Evolutionary conservation across 2,113 vertebrate genomes (phyloP), one percentile per base, ranked within the genome.

Genomic region (Meles meles): DNA sequence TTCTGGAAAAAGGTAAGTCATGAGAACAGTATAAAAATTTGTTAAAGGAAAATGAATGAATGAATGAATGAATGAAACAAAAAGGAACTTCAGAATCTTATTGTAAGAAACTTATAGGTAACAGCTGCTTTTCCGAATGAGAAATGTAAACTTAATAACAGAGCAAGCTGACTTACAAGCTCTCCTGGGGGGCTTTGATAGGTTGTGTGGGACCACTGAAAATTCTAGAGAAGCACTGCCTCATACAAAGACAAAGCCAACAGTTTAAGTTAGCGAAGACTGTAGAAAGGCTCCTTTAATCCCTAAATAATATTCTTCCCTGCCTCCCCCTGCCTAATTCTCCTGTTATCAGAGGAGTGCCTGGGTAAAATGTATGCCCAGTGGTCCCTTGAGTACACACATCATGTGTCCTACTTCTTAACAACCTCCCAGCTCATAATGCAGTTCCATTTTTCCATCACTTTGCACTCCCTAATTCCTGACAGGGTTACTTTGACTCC

Each of bases 71-170:
- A 93, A 49, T 52, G 20, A 3, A 94, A 86, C 18, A 79, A 91
- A 76, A 93, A 94, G 10, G 37, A 81, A 85, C 11, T 44, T 89
- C 44, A 72, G 49, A 90, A 77, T 93, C 63, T 94, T 76, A 79
- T 84, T 88, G 76, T 93, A 93, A 92, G 77, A 90, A 59, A 39
- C 21, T 69, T 90, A 72, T n/a, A 69, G 69, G 67, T 83, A 89
- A 92, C n/a, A 61, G 27, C 49, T 91, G 42, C 27, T 94, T 95
- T 92, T 87, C 21, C 84, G 34, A 94, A 96, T 95, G 47, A 80
- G 63, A 92, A 95, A 90, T 47, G 25, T 81, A 81, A 90, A 72
- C 17, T 37, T 87, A 74, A 42, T 42, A 90, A 76, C 72, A 93
- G 77, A 88, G 69, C 90, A 95, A 81, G 69, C 31, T 88, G 81